Evolutionary conservation across 2,113 vertebrate species (phyloP).

Genomic region (Clarias batrachus): DNA sequence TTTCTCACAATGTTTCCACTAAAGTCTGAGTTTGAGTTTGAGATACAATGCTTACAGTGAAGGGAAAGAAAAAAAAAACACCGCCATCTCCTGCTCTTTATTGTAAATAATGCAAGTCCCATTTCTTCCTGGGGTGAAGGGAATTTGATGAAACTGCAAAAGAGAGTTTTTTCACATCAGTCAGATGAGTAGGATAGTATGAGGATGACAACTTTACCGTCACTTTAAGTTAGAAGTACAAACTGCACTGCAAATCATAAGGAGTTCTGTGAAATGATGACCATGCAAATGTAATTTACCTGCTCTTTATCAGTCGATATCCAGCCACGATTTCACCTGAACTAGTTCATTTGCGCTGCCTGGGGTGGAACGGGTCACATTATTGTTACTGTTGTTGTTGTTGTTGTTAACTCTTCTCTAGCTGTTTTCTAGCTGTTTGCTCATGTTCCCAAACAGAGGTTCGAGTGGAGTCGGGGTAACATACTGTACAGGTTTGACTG

Average conservation of each 20-base stretch:
- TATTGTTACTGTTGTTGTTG: too few species aligned
- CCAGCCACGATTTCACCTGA: background rate
- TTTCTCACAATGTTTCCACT: background rate
- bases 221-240: constrained; percentile 35
- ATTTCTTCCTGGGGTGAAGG: constrained; percentile 37
- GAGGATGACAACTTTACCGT: constrained; percentile 25
- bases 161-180: constrained; percentile 48
- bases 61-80: constrained; percentile 21
- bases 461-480: background rate
- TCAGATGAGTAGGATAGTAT: constrained; percentile 29
- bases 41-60: constrained; percentile 32
- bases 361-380: background rate
- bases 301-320: constrained; percentile 7
- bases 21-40: background rate
- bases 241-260: background rate
- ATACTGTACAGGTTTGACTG: background rate
- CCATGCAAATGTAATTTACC: background rate
- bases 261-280: background rate
- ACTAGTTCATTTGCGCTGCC: background rate
- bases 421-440: constrained; percentile 13
- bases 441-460: constrained; percentile 19
- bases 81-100: constrained; percentile 29
- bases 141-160: constrained; percentile 43
- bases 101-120: constrained; percentile 42
- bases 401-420: background rate